A percentile compares a stretch with the other conserved stretches of the same genome.
Conservation (phyloP, 2,797 vertebrate species). For the Periparus ater region DNA sequence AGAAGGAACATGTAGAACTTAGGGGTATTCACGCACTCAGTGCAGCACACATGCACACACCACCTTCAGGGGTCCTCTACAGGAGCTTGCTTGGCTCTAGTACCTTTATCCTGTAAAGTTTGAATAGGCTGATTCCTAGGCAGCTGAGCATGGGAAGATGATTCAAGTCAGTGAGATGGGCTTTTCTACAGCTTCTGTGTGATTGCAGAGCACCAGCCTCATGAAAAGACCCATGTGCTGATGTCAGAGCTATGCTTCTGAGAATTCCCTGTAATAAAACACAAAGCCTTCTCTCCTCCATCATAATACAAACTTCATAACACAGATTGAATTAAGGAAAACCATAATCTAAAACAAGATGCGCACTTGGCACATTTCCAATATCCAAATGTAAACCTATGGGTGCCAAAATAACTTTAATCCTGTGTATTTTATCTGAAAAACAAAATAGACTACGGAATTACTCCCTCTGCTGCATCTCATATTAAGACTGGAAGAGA, state of each 20-base stretch:
- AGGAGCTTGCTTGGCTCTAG: background rate
- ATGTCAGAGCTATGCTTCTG: background rate
- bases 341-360: background rate
- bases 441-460: background rate
- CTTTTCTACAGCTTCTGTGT: background rate
- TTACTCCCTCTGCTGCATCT: background rate
- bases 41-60: background rate
- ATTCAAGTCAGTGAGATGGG: background rate
- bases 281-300: background rate
- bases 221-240: background rate
- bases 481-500: background rate
- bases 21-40: background rate
- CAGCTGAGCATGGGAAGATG: background rate
- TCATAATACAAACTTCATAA: background rate
- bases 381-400: background rate
- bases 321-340: background rate
- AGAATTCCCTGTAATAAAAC: background rate
- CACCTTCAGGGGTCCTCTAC: background rate
- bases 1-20: background rate
- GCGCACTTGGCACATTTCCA: background rate
- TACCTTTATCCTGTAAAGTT: background rate
- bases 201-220: background rate
- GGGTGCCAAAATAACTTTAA: background rate
- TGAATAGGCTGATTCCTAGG: background rate
- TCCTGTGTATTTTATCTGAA: background rate